A percentile compares a stretch with the other conserved stretches of the same genome.
Conservation (phyloP, 1,140 invertebrate genomes). For the Micrasema minimum region DNA sequence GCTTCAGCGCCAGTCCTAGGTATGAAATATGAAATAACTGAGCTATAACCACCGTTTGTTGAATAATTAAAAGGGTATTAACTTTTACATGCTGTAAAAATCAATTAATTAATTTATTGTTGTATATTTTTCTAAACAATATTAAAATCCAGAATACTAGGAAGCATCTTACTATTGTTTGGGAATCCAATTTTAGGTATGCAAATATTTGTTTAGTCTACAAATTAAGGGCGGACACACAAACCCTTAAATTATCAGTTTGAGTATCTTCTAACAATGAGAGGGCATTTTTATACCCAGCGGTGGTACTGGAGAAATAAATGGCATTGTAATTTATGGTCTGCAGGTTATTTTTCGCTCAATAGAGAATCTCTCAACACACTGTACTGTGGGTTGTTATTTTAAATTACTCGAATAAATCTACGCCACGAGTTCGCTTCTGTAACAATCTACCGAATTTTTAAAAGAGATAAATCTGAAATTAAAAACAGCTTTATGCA, state of each 20-base stretch:
- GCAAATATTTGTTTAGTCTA: constrained; percentile 48
- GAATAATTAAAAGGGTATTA: too few relatives aligned
- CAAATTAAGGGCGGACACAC: constrained; percentile 47
- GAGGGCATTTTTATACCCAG: constrained; percentile 41
- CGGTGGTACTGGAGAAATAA: constrained; percentile 32
- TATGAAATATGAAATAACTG: too few relatives aligned
- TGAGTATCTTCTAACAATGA: constrained; percentile 39
- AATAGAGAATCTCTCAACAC: constrained; percentile 14
- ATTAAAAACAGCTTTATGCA: background rate
- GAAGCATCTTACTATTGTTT: too few relatives aligned
- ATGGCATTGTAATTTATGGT: constrained; percentile 43
- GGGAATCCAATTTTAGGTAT: constrained; percentile 28
- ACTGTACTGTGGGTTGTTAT: constrained; percentile 12
- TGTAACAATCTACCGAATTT: background rate
- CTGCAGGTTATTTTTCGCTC: constrained; percentile 47
- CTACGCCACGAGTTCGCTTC: constrained; percentile 8
- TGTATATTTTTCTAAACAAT: too few relatives aligned
- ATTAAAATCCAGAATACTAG: too few relatives aligned
- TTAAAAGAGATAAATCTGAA: background rate
- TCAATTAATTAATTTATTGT: too few relatives aligned
- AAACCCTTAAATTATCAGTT: constrained; percentile 47
- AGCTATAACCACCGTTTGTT: too few relatives aligned
- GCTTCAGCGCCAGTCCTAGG: too few relatives aligned
- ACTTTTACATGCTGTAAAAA: too few relatives aligned
- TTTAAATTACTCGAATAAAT: constrained; percentile 32